Evolutionary conservation across 2,888 invertebrate species (phyloP).

Genomic region (Agelastica alni): DNA sequence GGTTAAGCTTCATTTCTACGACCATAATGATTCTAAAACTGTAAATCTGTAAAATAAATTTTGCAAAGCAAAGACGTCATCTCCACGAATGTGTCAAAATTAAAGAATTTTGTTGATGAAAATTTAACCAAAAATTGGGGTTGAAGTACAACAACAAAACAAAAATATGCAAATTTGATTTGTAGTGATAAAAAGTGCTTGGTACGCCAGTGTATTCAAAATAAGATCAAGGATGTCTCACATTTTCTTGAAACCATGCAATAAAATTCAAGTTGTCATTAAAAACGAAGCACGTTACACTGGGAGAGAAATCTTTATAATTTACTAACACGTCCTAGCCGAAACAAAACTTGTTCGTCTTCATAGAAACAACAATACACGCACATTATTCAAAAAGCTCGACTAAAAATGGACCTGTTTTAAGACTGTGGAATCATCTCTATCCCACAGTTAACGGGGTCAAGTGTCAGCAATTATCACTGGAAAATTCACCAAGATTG

Average conservation of each 20-base stretch:
- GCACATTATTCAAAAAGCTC: conserved; percentile 20
- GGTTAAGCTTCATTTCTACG: no score
- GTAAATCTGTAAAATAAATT: no score
- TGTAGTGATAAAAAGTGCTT: background rate
- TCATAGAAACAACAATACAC: conserved; percentile 8
- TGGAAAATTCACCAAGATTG: conserved; percentile 42
- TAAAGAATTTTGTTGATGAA: no score
- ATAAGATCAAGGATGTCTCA: conserved; percentile 13
- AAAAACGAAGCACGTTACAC: conserved; percentile 31
- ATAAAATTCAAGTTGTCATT: conserved; percentile 30
- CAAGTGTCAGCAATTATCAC: conserved; percentile 38
- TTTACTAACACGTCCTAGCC: conserved; percentile 18
- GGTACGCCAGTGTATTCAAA: conserved; percentile 1
- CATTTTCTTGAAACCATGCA: conserved; percentile 23
- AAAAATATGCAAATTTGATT: background rate
- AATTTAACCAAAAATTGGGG: no score
- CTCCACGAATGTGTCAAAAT: no score
- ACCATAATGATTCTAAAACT: no score
- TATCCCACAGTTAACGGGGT: conserved; percentile 48
- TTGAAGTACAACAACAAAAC: no score
- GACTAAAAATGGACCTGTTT: conserved; percentile 36
- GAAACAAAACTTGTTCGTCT: conserved; percentile 12
- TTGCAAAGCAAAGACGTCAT: no score
- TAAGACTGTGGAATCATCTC: conserved; percentile 26
- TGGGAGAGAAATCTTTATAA: conserved; percentile 25